These are phyloP conservation scores for Drosophila leontia DNA, from an alignment of 1,140 invertebrate species.

Conservation along the genomic window DNA sequence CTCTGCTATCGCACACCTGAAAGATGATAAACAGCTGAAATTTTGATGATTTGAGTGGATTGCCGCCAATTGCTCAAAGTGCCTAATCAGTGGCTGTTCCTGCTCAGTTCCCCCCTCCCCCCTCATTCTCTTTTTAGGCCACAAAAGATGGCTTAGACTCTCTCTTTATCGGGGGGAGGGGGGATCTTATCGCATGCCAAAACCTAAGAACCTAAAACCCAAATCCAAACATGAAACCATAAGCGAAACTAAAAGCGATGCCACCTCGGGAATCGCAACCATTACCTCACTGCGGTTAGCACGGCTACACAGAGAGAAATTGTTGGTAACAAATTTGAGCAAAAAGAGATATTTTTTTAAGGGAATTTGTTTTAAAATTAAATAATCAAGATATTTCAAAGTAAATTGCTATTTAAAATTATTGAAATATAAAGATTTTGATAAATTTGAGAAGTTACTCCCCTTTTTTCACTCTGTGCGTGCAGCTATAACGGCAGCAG, in stretches of 20 bases:
- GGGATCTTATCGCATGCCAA: slow-evolving; percentile 42
- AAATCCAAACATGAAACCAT: slow-evolving; percentile 23
- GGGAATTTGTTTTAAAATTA: too few species aligned
- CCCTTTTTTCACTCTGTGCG: slow-evolving; percentile 12
- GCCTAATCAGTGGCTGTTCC: slow-evolving; percentile 24
- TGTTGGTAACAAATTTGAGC: too few species aligned
- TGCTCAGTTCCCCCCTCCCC: too few species aligned
- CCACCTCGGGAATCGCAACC: slow-evolving; percentile 7
- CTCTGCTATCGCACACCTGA: slow-evolving; percentile 11
- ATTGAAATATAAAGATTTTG: too few species aligned
- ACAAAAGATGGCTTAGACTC: slow-evolving; percentile 2
- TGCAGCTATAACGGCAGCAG: slow-evolving; percentile 20
- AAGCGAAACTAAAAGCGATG: slow-evolving; percentile 21
- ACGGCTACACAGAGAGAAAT: slow-evolving; percentile 15
- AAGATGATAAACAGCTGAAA: slow-evolving; percentile 30
- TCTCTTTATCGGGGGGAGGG: neutral
- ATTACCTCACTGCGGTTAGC: slow-evolving; percentile 27
- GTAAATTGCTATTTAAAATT: too few species aligned
- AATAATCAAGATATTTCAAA: too few species aligned
- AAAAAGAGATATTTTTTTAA: too few species aligned
- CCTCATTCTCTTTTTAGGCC: neutral
- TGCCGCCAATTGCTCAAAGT: slow-evolving; percentile 35
- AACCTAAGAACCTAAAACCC: slow-evolving; percentile 6
- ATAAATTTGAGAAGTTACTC: neutral
- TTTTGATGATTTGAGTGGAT: slow-evolving; percentile 40